A percentile compares a stretch with the other conserved stretches of the same genome.
phyloP scores from a whole-genome alignment of 1,140 invertebrate genomes.

The Zaprionus tsacasi region DNA sequence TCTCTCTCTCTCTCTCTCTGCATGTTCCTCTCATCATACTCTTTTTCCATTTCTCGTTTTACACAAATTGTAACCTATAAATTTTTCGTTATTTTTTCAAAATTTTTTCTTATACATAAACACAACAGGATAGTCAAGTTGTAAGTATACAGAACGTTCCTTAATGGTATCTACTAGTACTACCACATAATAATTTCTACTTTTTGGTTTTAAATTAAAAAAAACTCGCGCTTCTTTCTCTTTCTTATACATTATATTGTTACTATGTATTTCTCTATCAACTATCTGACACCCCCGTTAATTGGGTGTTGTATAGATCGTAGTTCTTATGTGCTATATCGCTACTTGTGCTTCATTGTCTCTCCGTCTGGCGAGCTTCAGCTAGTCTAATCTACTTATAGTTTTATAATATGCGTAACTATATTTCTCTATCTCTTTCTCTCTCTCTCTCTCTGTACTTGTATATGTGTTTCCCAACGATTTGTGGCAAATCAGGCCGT shows the following conservation, averaged over 20 bases:
- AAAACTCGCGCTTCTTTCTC: conserved; percentile 63
- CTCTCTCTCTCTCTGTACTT: conserved; percentile 33
- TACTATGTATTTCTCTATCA: conserved; percentile 35
- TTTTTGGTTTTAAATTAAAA: conserved; percentile 46
- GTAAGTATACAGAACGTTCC: conserved; percentile 77
- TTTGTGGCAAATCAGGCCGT: conserved; percentile 26
- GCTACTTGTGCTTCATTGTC: conserved; percentile 45
- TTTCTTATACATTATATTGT: conserved; percentile 34
- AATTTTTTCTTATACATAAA: conserved; percentile 66
- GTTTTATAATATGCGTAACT: conserved; percentile 49
- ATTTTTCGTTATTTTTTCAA: conserved; percentile 77
- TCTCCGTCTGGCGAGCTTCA: conserved; percentile 43
- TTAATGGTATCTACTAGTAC: conserved; percentile 18
- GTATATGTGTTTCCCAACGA: conserved; percentile 36
- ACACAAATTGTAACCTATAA: conserved; percentile 77
- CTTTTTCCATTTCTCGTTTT: conserved; percentile 54
- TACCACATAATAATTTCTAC: conserved; percentile 19
- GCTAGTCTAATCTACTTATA: conserved; percentile 43
- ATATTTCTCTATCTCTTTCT: conserved; percentile 41
- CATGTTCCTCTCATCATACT: conserved; percentile 39
- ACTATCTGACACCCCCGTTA: too few species aligned
- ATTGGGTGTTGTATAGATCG: conserved; percentile 37
- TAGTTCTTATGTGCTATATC: conserved; percentile 42
- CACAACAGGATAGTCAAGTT: conserved; percentile 80
- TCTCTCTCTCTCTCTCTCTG: conserved; percentile 14